These are phyloP conservation scores for Elaphurus davidianus DNA, from an alignment of 2,113 vertebrate genomes.

Conservation along the genomic window DNA sequence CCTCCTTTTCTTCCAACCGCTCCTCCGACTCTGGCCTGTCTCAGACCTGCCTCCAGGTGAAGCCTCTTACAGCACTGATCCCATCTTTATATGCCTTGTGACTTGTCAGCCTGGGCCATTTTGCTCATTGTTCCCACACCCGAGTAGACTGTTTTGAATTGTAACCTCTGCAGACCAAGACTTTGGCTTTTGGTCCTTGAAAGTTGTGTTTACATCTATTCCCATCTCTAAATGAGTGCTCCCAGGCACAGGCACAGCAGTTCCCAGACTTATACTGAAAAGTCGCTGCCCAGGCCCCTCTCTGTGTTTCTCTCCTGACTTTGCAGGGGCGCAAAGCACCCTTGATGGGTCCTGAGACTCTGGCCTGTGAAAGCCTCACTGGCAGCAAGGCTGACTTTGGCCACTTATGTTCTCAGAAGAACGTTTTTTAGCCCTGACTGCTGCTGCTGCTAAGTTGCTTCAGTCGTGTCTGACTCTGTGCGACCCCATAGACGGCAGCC, in stretches of 20 bases:
- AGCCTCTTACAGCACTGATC: background rate
- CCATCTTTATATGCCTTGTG: background rate
- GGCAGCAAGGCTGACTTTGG: slow-evolving; percentile 15
- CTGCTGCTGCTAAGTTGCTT: background rate
- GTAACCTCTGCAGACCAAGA: slow-evolving; percentile 11
- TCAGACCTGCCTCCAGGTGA: background rate
- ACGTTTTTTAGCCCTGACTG: background rate
- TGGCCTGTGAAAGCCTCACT: slow-evolving; percentile 20
- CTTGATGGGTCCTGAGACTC: slow-evolving; percentile 7
- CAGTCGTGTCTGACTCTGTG: background rate
- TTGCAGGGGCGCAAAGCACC: background rate
- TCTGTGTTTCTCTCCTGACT: slow-evolving; percentile 37
- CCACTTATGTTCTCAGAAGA: background rate
- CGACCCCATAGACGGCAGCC: background rate
- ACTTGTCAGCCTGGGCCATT: background rate
- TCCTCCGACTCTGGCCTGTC: background rate
- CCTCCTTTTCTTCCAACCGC: background rate
- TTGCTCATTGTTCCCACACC: slow-evolving; percentile 10
- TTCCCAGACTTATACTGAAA: background rate
- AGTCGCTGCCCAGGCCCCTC: background rate
- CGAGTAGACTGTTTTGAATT: slow-evolving; percentile 6
- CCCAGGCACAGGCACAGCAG: background rate
- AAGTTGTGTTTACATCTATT: slow-evolving; percentile 42
- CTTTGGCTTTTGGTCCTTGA: slow-evolving; percentile 5
- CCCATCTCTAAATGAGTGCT: slow-evolving; percentile 15